Conservation (phyloP, 2,113 vertebrate species). For the Lasiurus cinereus region DNA sequence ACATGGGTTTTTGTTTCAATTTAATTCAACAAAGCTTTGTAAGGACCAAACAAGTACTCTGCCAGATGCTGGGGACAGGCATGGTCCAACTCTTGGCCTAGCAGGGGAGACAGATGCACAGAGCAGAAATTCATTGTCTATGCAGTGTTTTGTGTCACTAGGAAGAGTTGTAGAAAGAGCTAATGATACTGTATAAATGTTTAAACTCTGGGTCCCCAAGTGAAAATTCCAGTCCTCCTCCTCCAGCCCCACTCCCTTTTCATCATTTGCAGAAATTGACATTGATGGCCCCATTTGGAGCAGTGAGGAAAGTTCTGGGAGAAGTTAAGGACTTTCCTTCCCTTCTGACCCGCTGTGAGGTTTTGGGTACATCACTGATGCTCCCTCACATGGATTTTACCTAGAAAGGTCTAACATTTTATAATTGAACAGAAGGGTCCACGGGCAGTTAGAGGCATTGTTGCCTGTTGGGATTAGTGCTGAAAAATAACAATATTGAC, state of each 20-base stretch:
- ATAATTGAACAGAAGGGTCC: neutral
- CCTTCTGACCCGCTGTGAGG: neutral
- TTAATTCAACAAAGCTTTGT: neutral
- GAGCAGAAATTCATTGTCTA: rapidly evolving
- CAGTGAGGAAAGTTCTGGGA: neutral
- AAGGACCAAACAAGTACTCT: neutral
- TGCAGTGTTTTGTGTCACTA: neutral
- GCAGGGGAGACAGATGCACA: rapidly evolving
- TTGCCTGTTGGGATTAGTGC: neutral
- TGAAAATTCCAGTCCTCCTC: too few relatives aligned
- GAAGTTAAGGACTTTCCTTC: rapidly evolving
- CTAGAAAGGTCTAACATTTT: neutral
- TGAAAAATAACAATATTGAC: too few relatives aligned
- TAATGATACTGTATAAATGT: too few relatives aligned
- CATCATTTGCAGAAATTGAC: neutral
- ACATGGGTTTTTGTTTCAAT: neutral
- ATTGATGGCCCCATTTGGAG: rapidly evolving
- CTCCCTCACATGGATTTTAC: neutral
- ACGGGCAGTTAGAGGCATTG: neutral
- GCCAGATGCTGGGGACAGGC: neutral
- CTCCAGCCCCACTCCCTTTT: rapidly evolving
- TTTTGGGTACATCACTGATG: neutral
- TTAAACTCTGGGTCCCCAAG: neutral
- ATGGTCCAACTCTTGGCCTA: neutral
- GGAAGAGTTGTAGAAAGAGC: neutral